Conservation (phyloP, 2,888 invertebrate species). For the Apoda limacodes region DNA sequence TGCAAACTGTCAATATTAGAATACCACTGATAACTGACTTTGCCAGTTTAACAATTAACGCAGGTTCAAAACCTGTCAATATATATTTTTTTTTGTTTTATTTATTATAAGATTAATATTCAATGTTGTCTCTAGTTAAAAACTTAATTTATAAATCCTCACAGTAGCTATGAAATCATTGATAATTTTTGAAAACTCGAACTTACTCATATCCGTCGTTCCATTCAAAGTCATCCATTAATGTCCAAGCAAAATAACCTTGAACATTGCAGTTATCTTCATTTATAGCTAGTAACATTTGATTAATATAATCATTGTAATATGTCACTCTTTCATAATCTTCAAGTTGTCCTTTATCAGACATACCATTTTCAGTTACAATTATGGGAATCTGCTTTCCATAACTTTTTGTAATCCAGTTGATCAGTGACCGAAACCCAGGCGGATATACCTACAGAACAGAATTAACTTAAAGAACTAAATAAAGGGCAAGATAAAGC, state of each 20-base stretch:
- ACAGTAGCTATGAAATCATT: no score
- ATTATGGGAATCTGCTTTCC: constrained; percentile 66
- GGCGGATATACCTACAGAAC: constrained; percentile 72
- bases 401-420: constrained; percentile 72
- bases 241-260: constrained; percentile 72
- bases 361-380: constrained; percentile 71
- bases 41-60: no score
- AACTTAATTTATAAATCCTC: no score
- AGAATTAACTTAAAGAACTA: no score
- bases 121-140: no score
- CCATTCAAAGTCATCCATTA: constrained; percentile 76
- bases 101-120: no score
- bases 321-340: constrained; percentile 63
- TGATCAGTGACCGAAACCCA: constrained; percentile 72
- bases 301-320: constrained; percentile 55
- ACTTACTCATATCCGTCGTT: constrained; percentile 53
- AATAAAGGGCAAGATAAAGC: no score
- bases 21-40: no score
- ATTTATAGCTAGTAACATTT: constrained; percentile 43
- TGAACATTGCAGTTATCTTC: constrained; percentile 51
- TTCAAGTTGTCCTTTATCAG: constrained; percentile 51
- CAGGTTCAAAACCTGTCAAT: no score
- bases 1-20: no score
- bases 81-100: no score
- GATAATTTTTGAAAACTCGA: no score